Conservation (phyloP, 1,140 invertebrate species). For the Onthophagus taurus region DNA sequence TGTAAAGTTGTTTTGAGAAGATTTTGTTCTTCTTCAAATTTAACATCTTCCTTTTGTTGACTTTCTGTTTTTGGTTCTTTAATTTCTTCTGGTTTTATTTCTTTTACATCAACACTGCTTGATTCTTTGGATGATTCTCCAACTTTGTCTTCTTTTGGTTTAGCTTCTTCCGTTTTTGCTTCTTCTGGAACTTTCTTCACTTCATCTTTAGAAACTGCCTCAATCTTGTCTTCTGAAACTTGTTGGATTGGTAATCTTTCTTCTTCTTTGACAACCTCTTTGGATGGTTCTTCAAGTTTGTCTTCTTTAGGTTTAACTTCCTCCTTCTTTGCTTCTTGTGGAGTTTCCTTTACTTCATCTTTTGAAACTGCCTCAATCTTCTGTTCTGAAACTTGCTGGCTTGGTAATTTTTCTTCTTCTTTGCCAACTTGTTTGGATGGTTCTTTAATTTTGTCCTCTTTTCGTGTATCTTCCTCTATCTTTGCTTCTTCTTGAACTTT, state of each 20-base stretch:
- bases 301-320: conserved; percentile 20
- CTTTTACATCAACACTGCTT: no score
- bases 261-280: not conserved
- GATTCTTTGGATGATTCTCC: conserved; percentile 1
- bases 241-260: not conserved
- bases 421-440: conserved; percentile 16
- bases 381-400: no score
- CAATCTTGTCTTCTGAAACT: not conserved
- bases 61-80: no score
- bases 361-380: conserved; percentile 21
- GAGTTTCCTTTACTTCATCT: conserved; percentile 21
- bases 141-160: no score
- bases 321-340: conserved; percentile 18
- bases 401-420: conserved; percentile 16
- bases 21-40: not conserved
- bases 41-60: no score
- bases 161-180: conserved; percentile 19
- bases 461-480: conserved; percentile 19
- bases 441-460: conserved; percentile 21
- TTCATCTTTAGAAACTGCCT: no score
- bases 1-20: not conserved
- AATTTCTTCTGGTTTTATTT: not conserved
- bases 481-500: conserved; percentile 21
- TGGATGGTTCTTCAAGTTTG: conserved; percentile 10
- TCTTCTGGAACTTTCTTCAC: no score